Base-by-base conservation (phyloP, 2,113 vertebrate species). In the Dasyornis broadbenti region DNA sequence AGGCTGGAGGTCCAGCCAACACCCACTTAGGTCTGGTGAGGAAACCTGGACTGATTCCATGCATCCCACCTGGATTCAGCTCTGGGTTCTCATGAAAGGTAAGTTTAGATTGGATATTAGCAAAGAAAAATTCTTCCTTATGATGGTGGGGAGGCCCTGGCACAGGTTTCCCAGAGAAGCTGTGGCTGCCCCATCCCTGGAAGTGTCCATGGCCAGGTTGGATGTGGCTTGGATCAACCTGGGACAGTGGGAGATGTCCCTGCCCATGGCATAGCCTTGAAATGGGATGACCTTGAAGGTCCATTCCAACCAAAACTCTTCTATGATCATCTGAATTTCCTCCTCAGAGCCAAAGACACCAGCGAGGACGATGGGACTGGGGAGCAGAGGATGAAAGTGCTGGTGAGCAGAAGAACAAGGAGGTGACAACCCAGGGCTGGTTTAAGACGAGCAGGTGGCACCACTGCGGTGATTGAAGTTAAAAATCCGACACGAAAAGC, bases 81-180 rank as follows among this genome's bases (percentile, higher is more conserved):
- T 42, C 35, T 31, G 39, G 19, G 5, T 6, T 35, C 39, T 45
- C 18, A 37, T 35, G 15, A 47, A 35, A 21, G 12, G 11, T 10
- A 15, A 8, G 2, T 40, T 88, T 40, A 10, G 31, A 15, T 31
- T 47, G 16, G 42, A 35, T 56, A 35, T 40, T 15, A 35, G 4
- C 35, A 35, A 56, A n/a, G n/a, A 10, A 10, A 10, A 64, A 49
- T 18, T 56, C 30, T 42, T 56, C 3, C 1, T 21, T 56, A 17
- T 6, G 49, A 54, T 23, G 5, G 2, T 69, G 5, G 3, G 1
- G 47, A 69, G 28, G 15, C 0, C 8, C 3, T 86, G 64, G 30
- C 11, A 56, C 4, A 49, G 9, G 16, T 1, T 56, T 0, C 3
- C 20, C 30, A 27, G 42, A 27, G 66, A 31, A 64, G 6, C 30